Conservation (phyloP, 2,113 vertebrate genomes). For the Eretmochelys imbricata region DNA sequence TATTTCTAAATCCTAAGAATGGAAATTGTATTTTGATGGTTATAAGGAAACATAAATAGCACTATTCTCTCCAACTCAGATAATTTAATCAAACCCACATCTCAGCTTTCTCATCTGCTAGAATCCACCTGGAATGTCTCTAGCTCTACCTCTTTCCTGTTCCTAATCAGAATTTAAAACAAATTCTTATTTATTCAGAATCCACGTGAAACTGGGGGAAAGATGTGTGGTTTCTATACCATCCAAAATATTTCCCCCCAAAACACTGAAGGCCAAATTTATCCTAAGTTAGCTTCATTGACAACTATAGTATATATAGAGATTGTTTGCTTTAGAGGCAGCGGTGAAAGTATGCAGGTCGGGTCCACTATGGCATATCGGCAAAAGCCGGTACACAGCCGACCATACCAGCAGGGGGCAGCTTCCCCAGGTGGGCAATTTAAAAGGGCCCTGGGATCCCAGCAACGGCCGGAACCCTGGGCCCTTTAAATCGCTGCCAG, state of each 20-base stretch:
- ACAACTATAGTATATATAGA: not conserved
- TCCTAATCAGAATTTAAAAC: not conserved
- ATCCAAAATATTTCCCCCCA: not conserved
- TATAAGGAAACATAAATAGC: constrained; percentile 36
- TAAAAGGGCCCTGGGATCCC: too few species aligned
- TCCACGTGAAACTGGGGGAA: not conserved
- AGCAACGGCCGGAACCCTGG: too few species aligned
- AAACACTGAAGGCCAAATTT: not conserved
- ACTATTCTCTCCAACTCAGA: not conserved
- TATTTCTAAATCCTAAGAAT: constrained; percentile 8
- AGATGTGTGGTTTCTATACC: not conserved
- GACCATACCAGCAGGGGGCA: too few species aligned
- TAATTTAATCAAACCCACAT: constrained; percentile 3
- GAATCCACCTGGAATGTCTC: not conserved
- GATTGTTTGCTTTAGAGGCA: not conserved
- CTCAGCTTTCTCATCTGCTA: not conserved
- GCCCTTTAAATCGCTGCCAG: too few species aligned
- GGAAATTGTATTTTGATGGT: constrained; percentile 6
- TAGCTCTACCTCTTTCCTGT: not conserved
- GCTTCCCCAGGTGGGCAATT: too few species aligned
- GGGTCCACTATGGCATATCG: too few species aligned
- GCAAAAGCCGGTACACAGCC: too few species aligned
- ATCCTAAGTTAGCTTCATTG: not conserved
- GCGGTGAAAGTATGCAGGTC: too few species aligned
- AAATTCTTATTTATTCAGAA: not conserved